Evolutionary conservation across 2,888 invertebrate species (phyloP).

Genomic region (Sicus ferrugineus): DNA sequence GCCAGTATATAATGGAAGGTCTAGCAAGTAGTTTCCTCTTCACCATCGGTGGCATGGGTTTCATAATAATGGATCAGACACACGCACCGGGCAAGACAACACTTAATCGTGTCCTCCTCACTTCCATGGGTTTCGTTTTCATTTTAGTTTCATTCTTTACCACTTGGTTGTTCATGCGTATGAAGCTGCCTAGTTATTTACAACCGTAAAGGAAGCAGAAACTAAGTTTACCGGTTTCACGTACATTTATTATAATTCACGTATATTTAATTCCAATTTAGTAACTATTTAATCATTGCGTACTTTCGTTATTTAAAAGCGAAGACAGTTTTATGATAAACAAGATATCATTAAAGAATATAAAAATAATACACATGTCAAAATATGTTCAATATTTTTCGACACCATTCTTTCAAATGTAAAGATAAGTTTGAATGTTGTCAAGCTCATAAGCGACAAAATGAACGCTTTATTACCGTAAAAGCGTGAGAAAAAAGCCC

Average conservation of each 20-base stretch:
- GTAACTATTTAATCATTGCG: not conserved
- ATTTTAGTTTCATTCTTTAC: constrained; percentile 94
- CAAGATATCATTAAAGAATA: no score
- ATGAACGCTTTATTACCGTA: no score
- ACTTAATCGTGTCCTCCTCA: constrained; percentile 86
- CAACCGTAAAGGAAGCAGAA: constrained; percentile 64
- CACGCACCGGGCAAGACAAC: constrained; percentile 86
- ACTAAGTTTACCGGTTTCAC: no score
- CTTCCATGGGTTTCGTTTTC: constrained; percentile 84
- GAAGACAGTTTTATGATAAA: not conserved
- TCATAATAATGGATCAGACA: constrained; percentile 94
- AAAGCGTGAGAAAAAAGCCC: no score
- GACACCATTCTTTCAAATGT: no score
- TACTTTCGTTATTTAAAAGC: not conserved
- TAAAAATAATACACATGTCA: not conserved
- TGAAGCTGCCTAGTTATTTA: constrained; percentile 91
- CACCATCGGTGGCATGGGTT: constrained; percentile 94
- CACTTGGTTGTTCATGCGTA: constrained; percentile 97
- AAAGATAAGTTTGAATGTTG: no score
- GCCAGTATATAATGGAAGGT: constrained; percentile 99
- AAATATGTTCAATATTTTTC: not conserved
- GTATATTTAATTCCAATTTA: not conserved
- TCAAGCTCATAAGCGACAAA: no score
- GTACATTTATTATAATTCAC: no score
- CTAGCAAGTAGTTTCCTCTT: constrained; percentile 97